Evolutionary conservation across 2,113 vertebrate species (phyloP).

Genomic region (Fukomys damarensis): DNA sequence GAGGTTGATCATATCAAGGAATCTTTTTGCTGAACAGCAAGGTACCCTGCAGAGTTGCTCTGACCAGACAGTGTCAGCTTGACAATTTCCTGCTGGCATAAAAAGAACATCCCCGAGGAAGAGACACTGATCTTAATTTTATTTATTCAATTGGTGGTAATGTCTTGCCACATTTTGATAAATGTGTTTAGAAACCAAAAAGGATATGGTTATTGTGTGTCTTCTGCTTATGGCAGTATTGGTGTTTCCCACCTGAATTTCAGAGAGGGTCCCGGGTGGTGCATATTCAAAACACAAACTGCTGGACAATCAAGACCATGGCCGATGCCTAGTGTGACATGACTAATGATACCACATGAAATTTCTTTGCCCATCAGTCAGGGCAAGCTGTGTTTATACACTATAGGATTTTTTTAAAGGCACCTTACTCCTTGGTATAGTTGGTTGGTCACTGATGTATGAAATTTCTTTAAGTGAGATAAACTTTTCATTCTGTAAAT

Average conservation of each 20-base stretch:
- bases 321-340: neutral
- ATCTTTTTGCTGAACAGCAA: constrained; percentile 31
- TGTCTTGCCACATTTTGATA: constrained; percentile 74
- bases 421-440: constrained; percentile 15
- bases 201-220: neutral
- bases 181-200: constrained; percentile 71
- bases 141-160: constrained; percentile 68
- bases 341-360: neutral
- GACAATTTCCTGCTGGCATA: constrained; percentile 68
- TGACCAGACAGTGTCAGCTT: constrained; percentile 60
- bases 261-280: neutral
- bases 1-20: too few relatives aligned
- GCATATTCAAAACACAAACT: constrained; percentile 53
- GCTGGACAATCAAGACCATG: neutral
- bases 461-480: constrained; percentile 60
- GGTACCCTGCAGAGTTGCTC: too few relatives aligned
- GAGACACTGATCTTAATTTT: constrained; percentile 73
- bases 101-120: constrained; percentile 67
- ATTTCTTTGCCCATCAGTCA: neutral
- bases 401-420: neutral
- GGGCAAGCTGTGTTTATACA: neutral
- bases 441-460: constrained; percentile 53
- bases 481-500: constrained; percentile 44
- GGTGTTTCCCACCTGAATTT: neutral
- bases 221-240: neutral